Conservation (phyloP, 1,140 invertebrate species). For the Mamestra configurata region DNA sequence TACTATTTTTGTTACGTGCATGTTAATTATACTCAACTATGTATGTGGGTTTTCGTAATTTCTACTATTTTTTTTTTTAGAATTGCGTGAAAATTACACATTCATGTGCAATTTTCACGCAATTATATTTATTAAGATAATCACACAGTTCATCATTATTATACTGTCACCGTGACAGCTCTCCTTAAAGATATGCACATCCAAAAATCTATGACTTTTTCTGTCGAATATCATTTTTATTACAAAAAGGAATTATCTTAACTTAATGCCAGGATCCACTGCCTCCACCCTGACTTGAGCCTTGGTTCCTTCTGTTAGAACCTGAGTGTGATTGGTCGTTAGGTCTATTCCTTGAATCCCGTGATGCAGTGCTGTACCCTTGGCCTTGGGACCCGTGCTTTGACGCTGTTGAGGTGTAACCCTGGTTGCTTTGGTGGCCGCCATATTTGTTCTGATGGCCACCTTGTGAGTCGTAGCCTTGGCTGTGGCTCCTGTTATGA, state of each 20-base stretch:
- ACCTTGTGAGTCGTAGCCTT: constrained; percentile 39
- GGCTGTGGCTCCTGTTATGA: background rate
- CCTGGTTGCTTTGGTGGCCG: constrained; percentile 5
- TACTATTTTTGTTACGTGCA: background rate
- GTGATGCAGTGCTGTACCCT: constrained; percentile 15
- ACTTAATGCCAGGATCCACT: constrained; percentile 14
- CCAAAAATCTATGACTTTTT: background rate
- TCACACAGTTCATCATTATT: background rate
- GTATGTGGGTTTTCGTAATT: too few relatives aligned
- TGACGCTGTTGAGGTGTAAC: background rate
- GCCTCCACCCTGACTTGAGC: background rate
- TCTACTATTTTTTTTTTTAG: too few relatives aligned
- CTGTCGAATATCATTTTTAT: background rate
- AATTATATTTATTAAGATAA: too few relatives aligned
- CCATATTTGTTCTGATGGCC: constrained; percentile 12
- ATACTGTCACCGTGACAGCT: background rate
- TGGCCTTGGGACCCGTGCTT: constrained; percentile 12
- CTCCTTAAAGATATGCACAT: background rate
- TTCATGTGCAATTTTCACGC: too few relatives aligned
- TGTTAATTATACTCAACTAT: too few relatives aligned
- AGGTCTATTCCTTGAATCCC: constrained; percentile 22
- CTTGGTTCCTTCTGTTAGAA: constrained; percentile 5
- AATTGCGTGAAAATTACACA: too few relatives aligned
- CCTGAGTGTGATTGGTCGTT: constrained; percentile 20
- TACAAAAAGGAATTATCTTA: background rate